phyloP scores from a whole-genome alignment of 2,113 vertebrate species.

The Ceuthmochares aereus region DNA sequence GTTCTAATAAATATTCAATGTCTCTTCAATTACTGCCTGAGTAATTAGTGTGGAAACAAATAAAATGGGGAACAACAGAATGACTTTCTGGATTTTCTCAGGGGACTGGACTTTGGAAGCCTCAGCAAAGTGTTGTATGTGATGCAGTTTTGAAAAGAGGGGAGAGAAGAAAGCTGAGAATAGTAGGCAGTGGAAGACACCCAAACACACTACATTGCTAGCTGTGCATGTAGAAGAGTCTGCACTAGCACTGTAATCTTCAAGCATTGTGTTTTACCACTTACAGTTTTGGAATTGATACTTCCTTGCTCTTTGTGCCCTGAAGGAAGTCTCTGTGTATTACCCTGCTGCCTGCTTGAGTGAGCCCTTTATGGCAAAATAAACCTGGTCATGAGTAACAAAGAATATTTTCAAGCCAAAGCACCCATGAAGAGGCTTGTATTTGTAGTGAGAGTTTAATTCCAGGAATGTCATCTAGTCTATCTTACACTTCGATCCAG shows the following conservation, averaged over 20 bases:
- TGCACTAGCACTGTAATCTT: not conserved
- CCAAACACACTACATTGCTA: not conserved
- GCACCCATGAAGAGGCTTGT: not conserved
- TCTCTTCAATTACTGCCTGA: constrained; percentile 29
- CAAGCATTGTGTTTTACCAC: not conserved
- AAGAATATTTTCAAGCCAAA: not conserved
- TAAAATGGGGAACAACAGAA: constrained; percentile 33
- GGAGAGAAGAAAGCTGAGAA: not conserved
- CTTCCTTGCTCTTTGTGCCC: not conserved
- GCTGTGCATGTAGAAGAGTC: not conserved
- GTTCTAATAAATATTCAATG: constrained; percentile 53
- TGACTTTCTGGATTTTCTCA: constrained; percentile 32
- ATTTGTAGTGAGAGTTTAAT: not conserved
- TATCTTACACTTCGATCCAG: not conserved
- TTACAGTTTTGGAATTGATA: not conserved
- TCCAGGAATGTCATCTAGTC: not conserved
- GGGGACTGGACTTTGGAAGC: not conserved
- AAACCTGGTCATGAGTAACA: not conserved
- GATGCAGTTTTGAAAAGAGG: constrained; percentile 16
- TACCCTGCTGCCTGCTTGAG: not conserved
- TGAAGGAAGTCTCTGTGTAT: not conserved
- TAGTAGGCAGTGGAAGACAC: not conserved
- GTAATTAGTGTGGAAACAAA: constrained; percentile 41
- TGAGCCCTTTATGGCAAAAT: not conserved
- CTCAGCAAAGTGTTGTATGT: not conserved